Conservation (phyloP, 2,797 vertebrate species). For the Monodelphis domestica region DNA sequence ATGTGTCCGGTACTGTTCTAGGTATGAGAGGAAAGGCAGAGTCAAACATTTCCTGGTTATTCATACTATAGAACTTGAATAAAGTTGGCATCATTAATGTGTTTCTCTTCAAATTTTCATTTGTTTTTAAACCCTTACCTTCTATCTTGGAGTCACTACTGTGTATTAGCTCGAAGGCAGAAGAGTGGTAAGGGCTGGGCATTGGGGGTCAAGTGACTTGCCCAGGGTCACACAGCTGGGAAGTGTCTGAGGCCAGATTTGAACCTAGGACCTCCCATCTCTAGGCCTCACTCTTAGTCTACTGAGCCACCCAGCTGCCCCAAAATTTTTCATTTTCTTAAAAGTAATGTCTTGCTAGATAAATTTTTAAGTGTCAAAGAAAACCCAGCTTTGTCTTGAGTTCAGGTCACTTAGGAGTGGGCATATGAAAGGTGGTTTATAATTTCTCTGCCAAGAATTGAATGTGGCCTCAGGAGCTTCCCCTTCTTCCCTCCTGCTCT, state of each 20-base stretch:
- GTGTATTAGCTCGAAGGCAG: too few species aligned
- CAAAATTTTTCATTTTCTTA: too few species aligned
- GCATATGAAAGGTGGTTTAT: not conserved
- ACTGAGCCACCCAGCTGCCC: too few species aligned
- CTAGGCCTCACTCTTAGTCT: too few species aligned
- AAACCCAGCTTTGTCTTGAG: not conserved
- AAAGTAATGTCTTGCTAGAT: not conserved
- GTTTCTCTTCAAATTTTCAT: not conserved
- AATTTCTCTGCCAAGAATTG: not conserved
- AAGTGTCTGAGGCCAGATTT: too few species aligned
- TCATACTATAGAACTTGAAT: not conserved
- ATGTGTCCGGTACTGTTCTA: not conserved
- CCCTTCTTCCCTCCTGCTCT: not conserved
- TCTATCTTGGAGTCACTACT: too few species aligned
- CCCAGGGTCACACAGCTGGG: too few species aligned
- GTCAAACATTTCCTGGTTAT: not conserved
- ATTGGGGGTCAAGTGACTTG: too few species aligned
- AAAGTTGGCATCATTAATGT: too few species aligned
- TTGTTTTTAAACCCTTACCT: too few species aligned
- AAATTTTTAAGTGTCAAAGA: not conserved
- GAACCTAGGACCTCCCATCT: too few species aligned
- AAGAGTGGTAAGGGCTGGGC: too few species aligned
- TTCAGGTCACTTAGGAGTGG: not conserved
- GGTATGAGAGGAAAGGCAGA: not conserved
- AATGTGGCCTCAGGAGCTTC: accelerated